phyloP scores from a whole-genome alignment of 2,888 invertebrate genomes.

The Athalia circularis region DNA sequence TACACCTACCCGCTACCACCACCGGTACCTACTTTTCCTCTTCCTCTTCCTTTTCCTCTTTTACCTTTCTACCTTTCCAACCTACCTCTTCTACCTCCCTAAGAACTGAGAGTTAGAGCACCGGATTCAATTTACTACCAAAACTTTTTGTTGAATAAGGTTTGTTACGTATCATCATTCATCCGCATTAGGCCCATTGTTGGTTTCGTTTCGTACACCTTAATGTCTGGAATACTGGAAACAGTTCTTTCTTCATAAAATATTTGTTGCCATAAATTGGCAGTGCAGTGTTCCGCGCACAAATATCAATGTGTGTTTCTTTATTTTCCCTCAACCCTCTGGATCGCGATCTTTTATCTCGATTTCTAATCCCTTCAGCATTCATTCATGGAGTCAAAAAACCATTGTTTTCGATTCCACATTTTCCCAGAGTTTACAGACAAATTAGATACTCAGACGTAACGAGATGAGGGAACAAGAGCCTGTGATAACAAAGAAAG shows the following conservation, averaged over 20 bases:
- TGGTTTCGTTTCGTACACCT: conserved; percentile 42
- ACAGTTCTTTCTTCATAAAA: conserved; percentile 20
- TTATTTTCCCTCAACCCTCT: no score
- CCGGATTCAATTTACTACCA: conserved; percentile 65
- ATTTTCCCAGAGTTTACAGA: neutral
- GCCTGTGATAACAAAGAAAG: neutral
- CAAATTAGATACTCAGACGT: conserved; percentile 37
- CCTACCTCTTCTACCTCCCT: neutral
- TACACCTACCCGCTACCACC: conserved; percentile 33
- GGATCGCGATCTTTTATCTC: no score
- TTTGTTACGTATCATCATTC: conserved; percentile 65
- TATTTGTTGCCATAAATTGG: conserved; percentile 15
- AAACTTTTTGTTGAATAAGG: conserved; percentile 65
- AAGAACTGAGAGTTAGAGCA: conserved; percentile 48
- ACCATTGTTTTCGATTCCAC: no score
- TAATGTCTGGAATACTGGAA: conserved; percentile 36
- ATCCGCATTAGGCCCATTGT: conserved; percentile 57
- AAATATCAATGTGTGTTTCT: no score
- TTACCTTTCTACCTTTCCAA: no score
- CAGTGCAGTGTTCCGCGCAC: neutral
- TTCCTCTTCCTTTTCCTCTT: neutral
- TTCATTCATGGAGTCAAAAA: no score
- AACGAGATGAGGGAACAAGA: neutral
- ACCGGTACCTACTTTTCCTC: conserved; percentile 13
- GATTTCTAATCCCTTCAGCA: no score